Base-by-base conservation (phyloP, 2,797 vertebrate genomes). In the Rhynchonycteris naso region DNA sequence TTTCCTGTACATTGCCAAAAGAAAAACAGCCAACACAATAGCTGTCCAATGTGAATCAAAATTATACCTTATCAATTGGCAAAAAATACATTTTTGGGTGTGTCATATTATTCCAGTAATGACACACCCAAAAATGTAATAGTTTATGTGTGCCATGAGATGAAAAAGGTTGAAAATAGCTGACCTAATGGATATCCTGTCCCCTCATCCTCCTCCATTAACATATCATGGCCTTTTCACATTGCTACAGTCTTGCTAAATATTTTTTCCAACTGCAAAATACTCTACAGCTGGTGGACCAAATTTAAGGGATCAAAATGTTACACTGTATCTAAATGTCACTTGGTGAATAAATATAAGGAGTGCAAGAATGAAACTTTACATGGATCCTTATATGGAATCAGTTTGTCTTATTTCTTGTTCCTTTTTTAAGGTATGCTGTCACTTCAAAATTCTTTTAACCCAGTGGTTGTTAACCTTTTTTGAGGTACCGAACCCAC, bases 311-410 rank as follows among this genome's bases (percentile, higher is more conserved):
- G 15, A 82, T 81, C 5, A 81, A 72, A 66, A 76, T 35, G 38
- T 58, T 71, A 75, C 52, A 85, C 16, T 52, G 14, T 52, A 68
- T 71, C 30, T 85, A 58, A 83, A n/a, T 78, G 92, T 78, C 43
- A 47, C 26, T 92, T 35, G 26, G 38, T 83, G 13, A 87, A 75
- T 47, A 90, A 75, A 93, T 88, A 52, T 26, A 50, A 75, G 38
- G 50, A 43, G 26, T 71, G 30, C 33, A 52, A 90, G 80, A 9
- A 11, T 76, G 81, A 89, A 92, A 84, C 33, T 85, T 71, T 35
- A 52, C 18, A 7, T 58, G 16, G 43, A 38, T 80, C 66, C 28
- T 84, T 87, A 71, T 0, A 90, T 5, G 15, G 28, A 95, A 72
- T 75, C 47, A 69, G 21, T 87, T 84, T 90, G 38, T 72, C 22